These are phyloP conservation scores for Kuschelorhynchus macadamiae DNA, from an alignment of 2,888 invertebrate genomes.

Conservation along the genomic window DNA sequence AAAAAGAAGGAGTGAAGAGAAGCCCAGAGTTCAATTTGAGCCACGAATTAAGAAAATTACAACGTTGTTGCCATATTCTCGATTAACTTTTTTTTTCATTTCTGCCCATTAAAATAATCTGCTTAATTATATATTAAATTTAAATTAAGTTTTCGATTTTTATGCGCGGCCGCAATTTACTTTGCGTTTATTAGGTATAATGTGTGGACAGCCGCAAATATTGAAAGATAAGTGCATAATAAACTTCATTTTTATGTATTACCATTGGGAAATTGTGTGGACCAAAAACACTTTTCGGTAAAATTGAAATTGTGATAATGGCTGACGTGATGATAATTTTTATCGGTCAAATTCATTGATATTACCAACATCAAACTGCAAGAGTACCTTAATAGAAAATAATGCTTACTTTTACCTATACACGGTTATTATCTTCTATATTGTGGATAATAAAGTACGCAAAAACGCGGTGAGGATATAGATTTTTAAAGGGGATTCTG, in stretches of 20 bases:
- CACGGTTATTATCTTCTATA: too few relatives aligned
- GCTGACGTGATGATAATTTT: conserved; percentile 5
- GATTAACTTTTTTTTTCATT: conserved; percentile 55
- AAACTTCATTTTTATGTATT: conserved; percentile 24
- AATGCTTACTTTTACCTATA: too few relatives aligned
- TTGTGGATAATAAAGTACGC: too few relatives aligned
- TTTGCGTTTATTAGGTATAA: conserved; percentile 47
- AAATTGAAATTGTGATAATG: conserved; percentile 11
- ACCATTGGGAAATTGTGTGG: not conserved
- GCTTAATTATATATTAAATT: conserved; percentile 57
- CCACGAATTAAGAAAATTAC: conserved; percentile 58
- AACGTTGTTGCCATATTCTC: conserved; percentile 56
- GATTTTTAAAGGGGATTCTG: too few relatives aligned
- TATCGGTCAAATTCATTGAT: too few relatives aligned
- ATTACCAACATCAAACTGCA: too few relatives aligned
- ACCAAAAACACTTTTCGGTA: not conserved
- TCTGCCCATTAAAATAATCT: conserved; percentile 54
- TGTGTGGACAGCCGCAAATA: conserved; percentile 50
- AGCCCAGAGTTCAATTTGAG: conserved; percentile 53
- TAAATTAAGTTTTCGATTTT: conserved; percentile 50
- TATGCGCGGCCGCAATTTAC: conserved; percentile 48
- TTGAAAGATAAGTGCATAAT: conserved; percentile 45
- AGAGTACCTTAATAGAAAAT: too few relatives aligned
- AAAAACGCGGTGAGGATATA: too few relatives aligned
- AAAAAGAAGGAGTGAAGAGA: conserved; percentile 18